Percentiles rank a stretch among this genome's conserved stretches.
phyloP scores from a whole-genome alignment of 2,113 vertebrate species.

The Gallinago undulata region DNA sequence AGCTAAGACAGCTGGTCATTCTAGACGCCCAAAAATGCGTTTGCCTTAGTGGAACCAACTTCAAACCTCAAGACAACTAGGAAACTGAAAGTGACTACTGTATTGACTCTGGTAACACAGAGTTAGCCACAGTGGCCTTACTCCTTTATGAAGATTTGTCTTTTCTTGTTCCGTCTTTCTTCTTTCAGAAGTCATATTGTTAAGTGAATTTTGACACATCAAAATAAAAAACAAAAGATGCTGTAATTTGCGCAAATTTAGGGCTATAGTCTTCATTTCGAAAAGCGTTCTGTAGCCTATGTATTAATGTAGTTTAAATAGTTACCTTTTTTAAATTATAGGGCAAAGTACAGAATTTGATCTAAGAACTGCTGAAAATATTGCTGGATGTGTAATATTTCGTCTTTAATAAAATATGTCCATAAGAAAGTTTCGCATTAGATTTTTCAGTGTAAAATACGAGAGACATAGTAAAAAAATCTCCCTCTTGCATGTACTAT shows the following conservation, averaged over 20 bases:
- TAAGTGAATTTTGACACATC: constrained; percentile 22
- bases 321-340: constrained; percentile 55
- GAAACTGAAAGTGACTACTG: constrained; percentile 48
- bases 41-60: constrained; percentile 72
- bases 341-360: constrained; percentile 25
- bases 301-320: constrained; percentile 36
- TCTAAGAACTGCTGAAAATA: neutral
- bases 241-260: constrained; percentile 25
- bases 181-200: constrained; percentile 32
- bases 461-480: neutral
- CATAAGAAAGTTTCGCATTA: constrained; percentile 20
- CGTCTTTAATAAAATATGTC: constrained; percentile 50
- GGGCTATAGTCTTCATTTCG: constrained; percentile 13
- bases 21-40: constrained; percentile 31
- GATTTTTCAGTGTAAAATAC: constrained; percentile 18
- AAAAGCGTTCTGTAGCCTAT: neutral
- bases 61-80: constrained; percentile 68
- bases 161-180: constrained; percentile 50
- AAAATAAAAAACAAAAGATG: constrained; percentile 12
- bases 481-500: neutral
- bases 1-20: constrained; percentile 33
- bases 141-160: constrained; percentile 56
- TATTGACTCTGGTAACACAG: constrained; percentile 49
- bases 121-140: constrained; percentile 74
- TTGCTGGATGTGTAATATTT: constrained; percentile 38